Conservation (phyloP, 2,113 vertebrate species). For the Elachura formosa region DNA sequence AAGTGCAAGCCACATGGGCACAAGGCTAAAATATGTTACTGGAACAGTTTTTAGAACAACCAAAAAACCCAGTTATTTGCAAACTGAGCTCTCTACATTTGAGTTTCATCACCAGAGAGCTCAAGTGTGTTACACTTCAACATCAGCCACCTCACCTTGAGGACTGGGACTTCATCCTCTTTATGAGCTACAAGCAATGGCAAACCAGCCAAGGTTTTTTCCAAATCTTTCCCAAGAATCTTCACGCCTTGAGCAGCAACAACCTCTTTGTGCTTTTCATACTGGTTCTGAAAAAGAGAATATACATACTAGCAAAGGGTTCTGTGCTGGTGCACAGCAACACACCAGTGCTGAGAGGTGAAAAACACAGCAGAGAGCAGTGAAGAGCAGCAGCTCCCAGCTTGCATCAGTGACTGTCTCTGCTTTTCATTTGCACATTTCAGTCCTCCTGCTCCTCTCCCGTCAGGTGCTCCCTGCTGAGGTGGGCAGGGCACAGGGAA, state of each 20-base stretch:
- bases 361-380: not conserved
- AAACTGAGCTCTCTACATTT: not conserved
- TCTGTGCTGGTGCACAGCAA: not conserved
- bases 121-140: not conserved
- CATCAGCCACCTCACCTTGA: conserved; percentile 77
- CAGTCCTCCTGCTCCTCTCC: not conserved
- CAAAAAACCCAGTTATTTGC: not conserved
- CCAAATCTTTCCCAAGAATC: conserved; percentile 96
- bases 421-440: not conserved
- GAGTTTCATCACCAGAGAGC: not conserved
- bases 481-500: not conserved
- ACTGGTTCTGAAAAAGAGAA: conserved; percentile 81
- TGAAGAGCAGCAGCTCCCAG: not conserved
- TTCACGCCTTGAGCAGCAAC: conserved; percentile 92
- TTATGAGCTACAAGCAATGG: conserved; percentile 90
- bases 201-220: conserved; percentile 92
- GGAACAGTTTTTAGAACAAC: not conserved
- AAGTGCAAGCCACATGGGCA: not conserved
- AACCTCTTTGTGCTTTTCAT: conserved; percentile 98
- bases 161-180: conserved; percentile 92
- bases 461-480: rapidly evolving
- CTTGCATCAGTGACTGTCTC: not conserved
- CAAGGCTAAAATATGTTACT: not conserved
- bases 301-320: not conserved
- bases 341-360: not conserved